phyloP scores from a whole-genome alignment of 1,140 invertebrate species.

The Bombus picipes region DNA sequence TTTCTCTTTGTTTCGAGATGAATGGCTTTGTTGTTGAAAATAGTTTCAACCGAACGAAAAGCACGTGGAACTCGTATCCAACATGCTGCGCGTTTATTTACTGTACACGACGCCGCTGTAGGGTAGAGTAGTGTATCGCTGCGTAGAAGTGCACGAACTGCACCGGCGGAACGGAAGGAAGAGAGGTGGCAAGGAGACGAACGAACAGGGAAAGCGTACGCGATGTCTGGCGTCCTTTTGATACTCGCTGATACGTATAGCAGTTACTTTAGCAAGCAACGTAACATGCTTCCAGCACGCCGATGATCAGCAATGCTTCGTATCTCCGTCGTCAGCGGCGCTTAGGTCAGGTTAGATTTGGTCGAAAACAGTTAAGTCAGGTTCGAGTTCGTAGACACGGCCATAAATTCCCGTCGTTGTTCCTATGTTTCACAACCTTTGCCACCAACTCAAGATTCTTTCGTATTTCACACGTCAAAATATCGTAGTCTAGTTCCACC shows the following conservation, averaged over 20 bases:
- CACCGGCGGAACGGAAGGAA: constrained; percentile 48
- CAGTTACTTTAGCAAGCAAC: background rate
- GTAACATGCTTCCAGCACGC: constrained; percentile 27
- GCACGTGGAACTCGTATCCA: constrained; percentile 31
- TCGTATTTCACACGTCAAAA: constrained; percentile 3
- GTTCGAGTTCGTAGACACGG: background rate
- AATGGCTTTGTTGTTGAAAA: background rate
- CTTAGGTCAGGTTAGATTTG: constrained; percentile 37
- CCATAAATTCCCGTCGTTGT: constrained; percentile 25
- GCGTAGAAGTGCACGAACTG: constrained; percentile 27
- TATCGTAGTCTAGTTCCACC: background rate
- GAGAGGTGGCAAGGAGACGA: constrained; percentile 31
- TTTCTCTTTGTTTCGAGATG: background rate
- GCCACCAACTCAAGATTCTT: constrained; percentile 5
- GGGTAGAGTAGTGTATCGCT: constrained; percentile 1
- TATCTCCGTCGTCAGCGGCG: constrained; percentile 44
- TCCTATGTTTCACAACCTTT: constrained; percentile 8
- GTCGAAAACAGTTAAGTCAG: constrained; percentile 24
- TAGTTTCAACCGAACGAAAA: background rate
- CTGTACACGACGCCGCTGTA: background rate
- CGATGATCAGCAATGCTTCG: constrained; percentile 50
- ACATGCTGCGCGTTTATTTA: constrained; percentile 52
- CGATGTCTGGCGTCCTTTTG: constrained; percentile 31
- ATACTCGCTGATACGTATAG: background rate
- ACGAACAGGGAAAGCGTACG: constrained; percentile 45